Evolutionary conservation across 2,888 invertebrate genomes (phyloP), one percentile per base, ranked within the genome.

Genomic region (Buathra laborator): DNA sequence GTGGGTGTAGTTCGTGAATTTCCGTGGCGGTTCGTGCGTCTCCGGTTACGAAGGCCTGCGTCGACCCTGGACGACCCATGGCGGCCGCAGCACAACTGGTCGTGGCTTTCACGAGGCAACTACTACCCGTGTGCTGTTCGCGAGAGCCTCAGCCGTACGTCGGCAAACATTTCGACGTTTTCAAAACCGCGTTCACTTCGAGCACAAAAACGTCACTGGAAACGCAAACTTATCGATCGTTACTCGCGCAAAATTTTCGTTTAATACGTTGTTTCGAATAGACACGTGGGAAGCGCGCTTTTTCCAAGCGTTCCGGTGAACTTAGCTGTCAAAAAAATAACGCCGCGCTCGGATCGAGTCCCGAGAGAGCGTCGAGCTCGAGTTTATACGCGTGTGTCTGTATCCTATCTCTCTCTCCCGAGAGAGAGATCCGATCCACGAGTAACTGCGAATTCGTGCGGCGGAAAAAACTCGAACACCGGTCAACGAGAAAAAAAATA

Each of bases 61-160:
- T 90, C 91, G 91, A 90, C 89, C 89, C 89, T 89, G 89, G 89
- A 89, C 91, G 90, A 90, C 90, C 90, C 89, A 92, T 92, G 91
- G 92, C 92, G 91, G 92, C 90, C 89, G 89, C 87, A 91, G 90
- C 93, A 93, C 90, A 93, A 92, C 91, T 91, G 91, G 90, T 90
- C 89, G 90, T 91, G 90, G 90, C 92, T 90, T 90, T 92, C 92
- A 90, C 91, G 91, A 91, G 91, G 89, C 88, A 91, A 90, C 89
- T 89, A 88, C 89, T 89, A 82, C 85, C 86, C 82, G 86, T 83
- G 79, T 83, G 86, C 86, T 77, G 68, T 68, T 44, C 53, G 4
- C 64, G 66, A 37, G 56, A 44, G 48, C 70, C 72, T 77, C 78
- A 56, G 37, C 37, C 51, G 79, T 74, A 46, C 80, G 29, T 59